Evolutionary conservation across 2,888 invertebrate species (phyloP).

Genomic region (Thelaira solivaga): DNA sequence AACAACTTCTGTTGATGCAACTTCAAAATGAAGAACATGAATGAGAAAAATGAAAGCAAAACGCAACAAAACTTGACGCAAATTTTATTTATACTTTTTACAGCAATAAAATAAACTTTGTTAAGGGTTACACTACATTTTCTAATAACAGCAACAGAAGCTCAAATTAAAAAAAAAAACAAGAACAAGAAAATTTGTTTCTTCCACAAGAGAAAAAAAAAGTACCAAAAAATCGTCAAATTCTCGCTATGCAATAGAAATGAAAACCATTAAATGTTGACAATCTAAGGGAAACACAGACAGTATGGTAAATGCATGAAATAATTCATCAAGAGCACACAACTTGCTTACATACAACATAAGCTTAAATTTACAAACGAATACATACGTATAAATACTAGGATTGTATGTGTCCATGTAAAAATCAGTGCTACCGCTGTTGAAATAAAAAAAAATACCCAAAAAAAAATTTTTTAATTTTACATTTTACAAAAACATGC

Average conservation of each 20-base stretch:
- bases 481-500: too few species aligned
- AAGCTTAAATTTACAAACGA: background rate
- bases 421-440: too few species aligned
- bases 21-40: constrained; percentile 29
- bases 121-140: constrained; percentile 17
- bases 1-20: constrained; percentile 52
- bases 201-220: background rate
- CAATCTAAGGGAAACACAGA: constrained; percentile 49
- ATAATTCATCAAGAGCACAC: constrained; percentile 47
- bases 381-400: background rate
- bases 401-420: too few species aligned
- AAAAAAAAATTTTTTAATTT: too few species aligned
- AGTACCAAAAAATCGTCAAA: background rate
- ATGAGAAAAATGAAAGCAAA: constrained; percentile 13
- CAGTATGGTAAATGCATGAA: constrained; percentile 39
- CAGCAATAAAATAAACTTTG: constrained; percentile 29
- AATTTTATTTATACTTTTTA: constrained; percentile 36
- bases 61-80: constrained; percentile 44
- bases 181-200: constrained; percentile 21
- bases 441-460: too few species aligned
- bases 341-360: too few species aligned
- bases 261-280: constrained; percentile 44
- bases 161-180: constrained; percentile 7
- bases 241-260: constrained; percentile 9
- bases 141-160: background rate